Evolutionary conservation across 2,113 vertebrate genomes (phyloP), one percentile per base, ranked within the genome.

Genomic region (Hylia prasina): DNA sequence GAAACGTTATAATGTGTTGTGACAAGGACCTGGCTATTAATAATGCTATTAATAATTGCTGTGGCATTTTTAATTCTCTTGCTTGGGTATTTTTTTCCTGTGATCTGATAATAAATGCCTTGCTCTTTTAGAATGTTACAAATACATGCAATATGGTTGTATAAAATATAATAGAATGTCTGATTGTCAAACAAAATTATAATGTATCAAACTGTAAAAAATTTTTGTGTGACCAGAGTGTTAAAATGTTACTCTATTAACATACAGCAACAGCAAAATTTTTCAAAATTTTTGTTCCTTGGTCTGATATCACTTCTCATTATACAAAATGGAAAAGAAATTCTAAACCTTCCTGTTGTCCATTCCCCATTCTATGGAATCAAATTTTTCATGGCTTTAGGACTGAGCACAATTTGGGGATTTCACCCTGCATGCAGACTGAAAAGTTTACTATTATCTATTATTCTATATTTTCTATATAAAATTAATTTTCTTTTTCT

Each of bases 11-110:
- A 89, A 86, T 48, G 54, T 87, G 33, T 66, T 94, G 87, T 94
- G 91, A 95, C 79, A 92, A 87, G 66, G 64, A 88, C 75, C 56
- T 90, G 35, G 47, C 37, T 77, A 87, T 93, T 94, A 95, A 75
- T 72, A 95, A 82, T 58, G 33, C 15, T 45, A 81, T 95, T 82
- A 81, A 95, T 85, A 93, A 88, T 75, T 93, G 73, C 69, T 50
- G 40, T 92, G 64, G 33, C 54, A 76, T 54, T 64, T 96, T 91
- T 76, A 84, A 93, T 88, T 94, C 66, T 89, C 50, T 69, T 84
- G 2, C 65, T 64, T 85, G 22, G 8, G 3, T 27, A 33, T 70
- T 81, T 61, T 89, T 63, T 89, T 64, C 15, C 20, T 61, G 17
- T 81, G 31, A 80, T 81, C 21, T 1, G 1, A 30, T 86, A 86